Evolutionary conservation across 2,797 vertebrate species (phyloP).

Genomic region (Anguilla marmorata): DNA sequence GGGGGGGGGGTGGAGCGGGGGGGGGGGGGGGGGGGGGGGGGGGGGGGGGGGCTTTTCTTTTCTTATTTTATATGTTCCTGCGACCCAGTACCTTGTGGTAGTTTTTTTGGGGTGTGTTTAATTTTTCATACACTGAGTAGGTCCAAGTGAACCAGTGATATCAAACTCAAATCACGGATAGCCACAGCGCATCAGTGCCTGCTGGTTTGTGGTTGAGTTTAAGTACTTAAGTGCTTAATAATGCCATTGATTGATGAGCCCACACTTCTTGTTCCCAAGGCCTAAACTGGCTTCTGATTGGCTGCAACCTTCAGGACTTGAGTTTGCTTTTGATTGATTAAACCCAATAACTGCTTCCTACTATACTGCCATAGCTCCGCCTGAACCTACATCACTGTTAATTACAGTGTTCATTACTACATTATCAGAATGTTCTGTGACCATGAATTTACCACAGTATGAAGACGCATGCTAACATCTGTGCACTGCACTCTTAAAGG

Average conservation of each 20-base stretch:
- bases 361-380: neutral
- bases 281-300: neutral
- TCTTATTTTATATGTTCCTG: too few relatives aligned
- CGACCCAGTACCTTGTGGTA: too few relatives aligned
- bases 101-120: too few relatives aligned
- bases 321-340: neutral
- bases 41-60: too few relatives aligned
- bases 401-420: neutral
- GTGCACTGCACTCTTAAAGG: neutral
- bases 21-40: too few relatives aligned
- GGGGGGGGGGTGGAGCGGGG: too few relatives aligned
- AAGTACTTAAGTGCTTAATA: neutral
- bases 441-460: neutral
- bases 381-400: neutral
- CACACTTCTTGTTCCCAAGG: neutral
- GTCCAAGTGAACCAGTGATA: neutral
- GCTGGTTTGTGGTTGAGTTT: neutral
- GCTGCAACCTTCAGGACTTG: neutral
- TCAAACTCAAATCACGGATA: neutral
- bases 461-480: neutral
- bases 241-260: neutral
- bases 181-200: neutral
- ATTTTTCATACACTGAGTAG: neutral
- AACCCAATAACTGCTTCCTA: neutral
- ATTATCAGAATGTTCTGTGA: neutral